Base-by-base conservation (phyloP, 2,113 vertebrate species). In the Casuarius casuarius region DNA sequence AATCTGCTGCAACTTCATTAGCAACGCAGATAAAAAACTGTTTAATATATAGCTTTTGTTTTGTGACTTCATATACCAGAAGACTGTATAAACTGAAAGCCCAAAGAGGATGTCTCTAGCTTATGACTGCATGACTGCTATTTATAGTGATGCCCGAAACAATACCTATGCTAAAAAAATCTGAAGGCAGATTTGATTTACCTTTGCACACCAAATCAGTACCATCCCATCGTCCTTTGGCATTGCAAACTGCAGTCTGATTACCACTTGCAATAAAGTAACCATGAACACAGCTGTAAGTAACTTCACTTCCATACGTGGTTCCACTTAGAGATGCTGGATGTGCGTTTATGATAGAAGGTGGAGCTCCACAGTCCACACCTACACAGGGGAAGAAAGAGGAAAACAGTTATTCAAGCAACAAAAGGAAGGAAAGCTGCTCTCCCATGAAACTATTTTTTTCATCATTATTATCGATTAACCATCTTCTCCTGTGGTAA, bases 331-430 rank as follows among this genome's bases (percentile, higher is more conserved):
- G 0, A 49, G 63, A 84, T 10, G 11, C 13, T 35, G 38, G 26
- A 56, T 0, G 26, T 22, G 98, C 90, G 46, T 98, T 92, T 71
- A 31, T 42, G 80, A 98, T 15, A 72, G 65, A 49, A 67, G 97
- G 97, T 59, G 97, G 97, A 72, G 29, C 4, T 31, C 97, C 96
- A 84, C 97, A 98, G 7, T 97, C 95, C 56, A 97, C 94, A 94
- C 58, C 97, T 98, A 71, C 10, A 70, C 7, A 38, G 11, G 62
- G 7, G 15, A 70, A 79, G 13, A 56, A 92, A 70, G 19, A 80
- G 31, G 9, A 86, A 84, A 28, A 66, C 0, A 52, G 11, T 51
- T 73, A 44, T 52, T 42, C 62, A 91, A 42, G 6, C 40, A 76
- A 22, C 23, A 74, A 35, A 49, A 84, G 13, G 28, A 66, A 40